Base-by-base conservation (phyloP, 2,113 vertebrate species). In the Triplophysa tibetana region DNA sequence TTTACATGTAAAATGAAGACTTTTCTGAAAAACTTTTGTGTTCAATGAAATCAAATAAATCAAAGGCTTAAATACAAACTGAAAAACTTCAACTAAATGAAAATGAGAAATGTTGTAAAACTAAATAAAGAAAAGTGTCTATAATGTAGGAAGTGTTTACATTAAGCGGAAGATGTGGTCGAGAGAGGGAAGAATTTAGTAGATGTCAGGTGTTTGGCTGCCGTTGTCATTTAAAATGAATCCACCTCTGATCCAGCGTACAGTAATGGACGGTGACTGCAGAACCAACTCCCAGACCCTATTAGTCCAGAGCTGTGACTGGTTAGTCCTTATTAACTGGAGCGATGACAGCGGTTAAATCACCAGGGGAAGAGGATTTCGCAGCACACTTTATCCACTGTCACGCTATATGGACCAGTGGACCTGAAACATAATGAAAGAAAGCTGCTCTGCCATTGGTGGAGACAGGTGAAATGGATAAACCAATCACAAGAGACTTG, bases 271-370 rank as follows among this genome's bases (percentile, higher is more conserved):
- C 21, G 60, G 41, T 70, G 69, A 45, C 76, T 70, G n/a, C 19
- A 13, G 11, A 72, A 52, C n/a, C 61, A 4, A 41, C n/a, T 19
- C 33, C 69, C 75, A 13, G 64, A 56, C 43, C 68, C 69, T 70
- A 81, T 81, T 81, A 84, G 33, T 43, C 14, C 54, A 69, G 69
- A 75, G 23, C 45, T 68, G 48, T n/a, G 58, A 48, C 23, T 58
- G 60, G 50, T 26, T 26, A 70, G 52, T 82, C 63, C 81, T 79
- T 75, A 76, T 79, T 70, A 70, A 61, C 76, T 79, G 58, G 23
- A 10, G 58, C 64, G 58, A 26, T 64, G 81, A 79, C 63, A 79
- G 70, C 56, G 11, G 54, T 8, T n/a, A 14, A 52, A 41, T 4
- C 50, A 29, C 3, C 48, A 63, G 24, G 33, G 23, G 33, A 24